Base-by-base conservation (phyloP, 2,113 vertebrate species). In the Microcebus lehilahytsara region DNA sequence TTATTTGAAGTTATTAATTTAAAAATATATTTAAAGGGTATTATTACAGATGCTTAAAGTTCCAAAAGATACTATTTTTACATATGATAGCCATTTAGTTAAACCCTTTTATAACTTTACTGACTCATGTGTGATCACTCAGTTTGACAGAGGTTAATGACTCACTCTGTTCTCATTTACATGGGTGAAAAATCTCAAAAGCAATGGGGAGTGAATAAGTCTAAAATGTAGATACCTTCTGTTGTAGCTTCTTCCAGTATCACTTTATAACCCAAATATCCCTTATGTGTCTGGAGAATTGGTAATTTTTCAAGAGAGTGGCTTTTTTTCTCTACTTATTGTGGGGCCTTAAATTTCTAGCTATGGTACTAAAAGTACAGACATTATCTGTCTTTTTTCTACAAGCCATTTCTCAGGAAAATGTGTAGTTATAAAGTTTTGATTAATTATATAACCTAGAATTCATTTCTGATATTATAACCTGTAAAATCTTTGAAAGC, bases 381-480 rank as follows among this genome's bases (percentile, higher is more conserved):
- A 71, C 25, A 83, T 89, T 53, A 89, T 91, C 62, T 87, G 85
- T 89, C 64, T 87, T 96, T 93, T 84, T 62, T 78, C 53, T 91
- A 67, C 20, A 53, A 85, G 74, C 64, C 53, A 83, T 46, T 34
- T 92, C 30, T 93, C 32, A 88, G 13, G 74, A 94, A 92, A 67
- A 92, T n/a, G 79, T 91, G 37, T 67, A 32, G 32, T 49, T 95
- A 75, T 87, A 89, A 79, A 93, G 51, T 79, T 93, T 88, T 85
- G 40, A 88, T 78, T 72, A 67, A 80, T 80, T 90, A 91, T 51
- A 56, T 74, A 83, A 93, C 22, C 5, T 81, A 81, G 71, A 1
- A 79, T 88, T 95, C 60, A 95, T 91, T 89, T 93, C 12, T 79
- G 27, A 87, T 79, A 91, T 42, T 85, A 16, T 87, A 92, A 83